These are phyloP conservation scores for Herpetotheres cachinnans DNA, from an alignment of 2,113 vertebrate genomes.

Conservation along the genomic window DNA sequence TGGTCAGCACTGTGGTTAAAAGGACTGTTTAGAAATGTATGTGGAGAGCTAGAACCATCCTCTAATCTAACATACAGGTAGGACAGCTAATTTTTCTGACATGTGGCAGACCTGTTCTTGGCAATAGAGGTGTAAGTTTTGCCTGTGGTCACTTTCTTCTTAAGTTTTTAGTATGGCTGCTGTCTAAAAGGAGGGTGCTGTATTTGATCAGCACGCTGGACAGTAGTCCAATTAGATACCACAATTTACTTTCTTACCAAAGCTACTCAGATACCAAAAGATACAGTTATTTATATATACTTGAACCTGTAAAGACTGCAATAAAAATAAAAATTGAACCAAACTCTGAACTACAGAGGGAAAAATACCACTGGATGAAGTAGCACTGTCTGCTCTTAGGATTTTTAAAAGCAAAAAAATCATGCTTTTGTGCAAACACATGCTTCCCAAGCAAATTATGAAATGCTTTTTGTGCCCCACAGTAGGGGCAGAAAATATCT, in stretches of 20 bases:
- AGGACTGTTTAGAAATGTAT: neutral
- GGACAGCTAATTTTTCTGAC: neutral
- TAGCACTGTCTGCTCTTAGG: neutral
- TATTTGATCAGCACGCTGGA: neutral
- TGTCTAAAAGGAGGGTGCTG: neutral
- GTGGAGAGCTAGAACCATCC: neutral
- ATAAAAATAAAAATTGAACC: neutral
- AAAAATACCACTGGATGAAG: neutral
- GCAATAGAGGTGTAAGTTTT: neutral
- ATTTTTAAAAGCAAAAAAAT: neutral
- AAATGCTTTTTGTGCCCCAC: neutral
- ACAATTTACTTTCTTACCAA: neutral
- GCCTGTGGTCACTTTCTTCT: neutral
- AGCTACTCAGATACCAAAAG: neutral
- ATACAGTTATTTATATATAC: neutral
- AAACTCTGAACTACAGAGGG: neutral
- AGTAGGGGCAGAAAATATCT: neutral
- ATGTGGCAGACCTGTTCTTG: neutral
- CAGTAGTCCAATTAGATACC: neutral
- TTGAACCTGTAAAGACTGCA: neutral
- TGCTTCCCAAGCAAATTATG: neutral
- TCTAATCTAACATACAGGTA: neutral
- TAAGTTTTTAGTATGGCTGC: neutral
- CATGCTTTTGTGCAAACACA: neutral
- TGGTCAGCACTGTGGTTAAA: neutral